phyloP scores from a whole-genome alignment of 2,888 invertebrate species.

The Drosophila mayaguana region DNA sequence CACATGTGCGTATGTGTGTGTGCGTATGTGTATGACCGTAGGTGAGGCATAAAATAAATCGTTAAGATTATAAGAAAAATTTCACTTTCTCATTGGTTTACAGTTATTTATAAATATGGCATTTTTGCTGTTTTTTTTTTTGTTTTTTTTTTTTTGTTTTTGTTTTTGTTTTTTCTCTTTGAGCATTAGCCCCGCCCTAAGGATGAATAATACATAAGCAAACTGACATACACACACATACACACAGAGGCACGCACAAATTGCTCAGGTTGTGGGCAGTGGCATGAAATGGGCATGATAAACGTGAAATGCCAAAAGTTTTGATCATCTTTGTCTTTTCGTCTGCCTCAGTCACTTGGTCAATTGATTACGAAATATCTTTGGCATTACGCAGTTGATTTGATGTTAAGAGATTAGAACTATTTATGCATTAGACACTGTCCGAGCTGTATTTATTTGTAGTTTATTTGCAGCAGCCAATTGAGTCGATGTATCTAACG shows the following conservation, averaged over 20 bases:
- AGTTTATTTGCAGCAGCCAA: background rate
- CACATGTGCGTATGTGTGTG: background rate
- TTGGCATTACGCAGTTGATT: conserved; percentile 5
- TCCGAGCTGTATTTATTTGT: background rate
- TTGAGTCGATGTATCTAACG: background rate
- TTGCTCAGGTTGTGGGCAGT: conserved; percentile 7
- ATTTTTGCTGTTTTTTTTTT: conserved; percentile 30
- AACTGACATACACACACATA: background rate
- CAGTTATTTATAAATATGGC: conserved; percentile 75
- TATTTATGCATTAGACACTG: background rate
- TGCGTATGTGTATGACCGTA: conserved; percentile 36
- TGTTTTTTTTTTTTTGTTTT: background rate
- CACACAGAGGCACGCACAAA: background rate
- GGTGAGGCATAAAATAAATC: conserved; percentile 68
- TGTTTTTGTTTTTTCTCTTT: background rate
- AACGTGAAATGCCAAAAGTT: conserved; percentile 28
- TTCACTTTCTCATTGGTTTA: conserved; percentile 76
- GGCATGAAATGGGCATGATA: conserved; percentile 26
- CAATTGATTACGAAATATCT: conserved; percentile 2
- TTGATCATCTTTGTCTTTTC: conserved; percentile 4
- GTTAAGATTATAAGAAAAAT: conserved; percentile 70
- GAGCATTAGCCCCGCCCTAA: conserved; percentile 47
- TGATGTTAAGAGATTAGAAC: background rate
- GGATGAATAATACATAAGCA: conserved; percentile 40
- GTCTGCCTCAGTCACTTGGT: background rate